Evolutionary conservation across 2,888 invertebrate genomes (phyloP).

Genomic region (Axea sp.): DNA sequence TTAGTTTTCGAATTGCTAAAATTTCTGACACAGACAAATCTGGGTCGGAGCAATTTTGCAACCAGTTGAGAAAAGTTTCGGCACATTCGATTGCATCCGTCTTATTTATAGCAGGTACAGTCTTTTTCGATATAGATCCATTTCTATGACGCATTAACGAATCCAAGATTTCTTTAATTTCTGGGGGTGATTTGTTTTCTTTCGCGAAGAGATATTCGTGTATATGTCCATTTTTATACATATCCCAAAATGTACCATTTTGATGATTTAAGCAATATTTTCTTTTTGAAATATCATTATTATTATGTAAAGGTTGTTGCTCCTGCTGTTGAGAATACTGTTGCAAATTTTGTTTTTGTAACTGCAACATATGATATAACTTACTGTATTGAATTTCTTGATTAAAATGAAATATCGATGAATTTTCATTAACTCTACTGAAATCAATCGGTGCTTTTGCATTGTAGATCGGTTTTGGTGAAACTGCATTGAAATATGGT

Average conservation of each 20-base stretch:
- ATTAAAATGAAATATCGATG: too few relatives aligned
- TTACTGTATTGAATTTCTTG: too few relatives aligned
- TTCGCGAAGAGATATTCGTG: too few relatives aligned
- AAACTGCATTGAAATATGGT: not conserved
- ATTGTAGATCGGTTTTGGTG: too few relatives aligned
- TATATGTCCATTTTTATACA: slow-evolving; percentile 61
- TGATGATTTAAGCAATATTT: slow-evolving; percentile 67
- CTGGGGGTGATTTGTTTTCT: too few relatives aligned
- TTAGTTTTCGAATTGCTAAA: slow-evolving; percentile 86
- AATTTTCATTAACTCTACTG: too few relatives aligned
- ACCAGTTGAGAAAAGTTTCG: slow-evolving; percentile 89
- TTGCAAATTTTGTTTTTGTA: too few relatives aligned
- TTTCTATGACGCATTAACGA: slow-evolving; percentile 85
- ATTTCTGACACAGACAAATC: slow-evolving; percentile 85
- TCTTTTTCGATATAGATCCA: too few relatives aligned
- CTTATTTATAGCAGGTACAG: slow-evolving; percentile 36
- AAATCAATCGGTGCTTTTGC: too few relatives aligned
- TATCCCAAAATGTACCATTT: slow-evolving; percentile 54
- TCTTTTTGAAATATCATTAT: slow-evolving; percentile 18
- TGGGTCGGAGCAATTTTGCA: slow-evolving; percentile 88
- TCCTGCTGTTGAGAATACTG: too few relatives aligned
- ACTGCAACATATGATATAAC: too few relatives aligned
- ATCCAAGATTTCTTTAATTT: slow-evolving; percentile 86
- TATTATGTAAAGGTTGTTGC: too few relatives aligned
- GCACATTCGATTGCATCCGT: slow-evolving; percentile 86